Evolutionary conservation across 2,113 vertebrate genomes (phyloP), one percentile per base, ranked within the genome.

Genomic region (Myodes glareolus): DNA sequence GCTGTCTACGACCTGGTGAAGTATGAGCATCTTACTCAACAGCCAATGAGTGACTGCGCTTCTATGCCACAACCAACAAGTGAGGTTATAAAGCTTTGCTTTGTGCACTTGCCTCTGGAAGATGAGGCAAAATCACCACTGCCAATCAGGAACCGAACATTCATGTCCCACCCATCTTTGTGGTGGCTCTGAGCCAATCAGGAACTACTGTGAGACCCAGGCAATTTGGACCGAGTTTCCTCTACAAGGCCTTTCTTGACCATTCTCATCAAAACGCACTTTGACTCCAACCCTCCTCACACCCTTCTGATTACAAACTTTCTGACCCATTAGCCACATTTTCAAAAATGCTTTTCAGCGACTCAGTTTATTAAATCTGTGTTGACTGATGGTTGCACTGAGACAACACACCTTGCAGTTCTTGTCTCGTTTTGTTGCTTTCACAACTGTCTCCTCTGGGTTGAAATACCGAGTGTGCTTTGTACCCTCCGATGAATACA

Each of bases 141-240:
- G 47, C 65, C 73, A 72, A 73, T 93, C 58, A 47, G 52, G 12
- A 82, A 23, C 52, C 42, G 52, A 65, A 67, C 33, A 2, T 3
- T 14, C 29, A 73, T 42, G 36, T 31, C 77, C 87, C 68, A 1
- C 55, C 58, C 52, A 23, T 29, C 29, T 94, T 31, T 31, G 65
- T 80, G 25, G 21, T 63, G 81, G 81, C 55, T 10, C 67, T 78
- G 39, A 73, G 73, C 72, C 88, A 73, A 80, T 80, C 13, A n/a
- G 29, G 2, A 78, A 25, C 19, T 2, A 31, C 13, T 63, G 42
- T 23, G 5, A 3, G 5, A 31, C 2, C 16, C 16, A 17, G 12
- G 29, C 0, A 16, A 4, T 47, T 39, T 55, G 55, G 21, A 0
- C 0, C 1, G 6, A 7, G 5, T 80, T 95, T 68, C 58, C 17